Conservation (phyloP, 1,140 invertebrate species). For the Eumaeus atala region DNA sequence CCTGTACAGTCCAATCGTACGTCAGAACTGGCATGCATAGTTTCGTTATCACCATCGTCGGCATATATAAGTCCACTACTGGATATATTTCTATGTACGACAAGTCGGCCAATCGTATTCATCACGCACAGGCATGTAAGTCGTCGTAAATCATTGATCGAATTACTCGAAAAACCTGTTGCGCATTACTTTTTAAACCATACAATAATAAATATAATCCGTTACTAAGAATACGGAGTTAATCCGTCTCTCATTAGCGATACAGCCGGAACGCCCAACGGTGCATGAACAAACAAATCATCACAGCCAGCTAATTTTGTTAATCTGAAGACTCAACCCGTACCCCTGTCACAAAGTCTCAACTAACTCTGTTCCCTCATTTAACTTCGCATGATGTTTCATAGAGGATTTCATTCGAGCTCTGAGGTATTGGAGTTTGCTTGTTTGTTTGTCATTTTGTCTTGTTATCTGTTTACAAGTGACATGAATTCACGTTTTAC, state of each 20-base stretch:
- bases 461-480: not conserved
- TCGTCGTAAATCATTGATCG: no score
- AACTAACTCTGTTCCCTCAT: conserved; percentile 12
- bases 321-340: conserved; percentile 19
- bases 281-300: conserved; percentile 19
- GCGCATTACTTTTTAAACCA: no score
- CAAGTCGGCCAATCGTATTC: no score
- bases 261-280: conserved; percentile 7
- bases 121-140: no score
- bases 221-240: no score
- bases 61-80: no score
- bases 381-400: conserved; percentile 14
- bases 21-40: no score
- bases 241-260: conserved; percentile 11
- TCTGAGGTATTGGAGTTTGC: conserved; percentile 11
- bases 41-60: no score
- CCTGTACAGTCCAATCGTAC: no score
- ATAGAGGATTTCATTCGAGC: conserved; percentile 1
- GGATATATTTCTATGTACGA: no score
- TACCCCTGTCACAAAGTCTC: conserved; percentile 21
- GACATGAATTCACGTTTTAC: not conserved
- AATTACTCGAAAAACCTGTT: no score
- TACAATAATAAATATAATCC: no score
- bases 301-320: conserved; percentile 15
- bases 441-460: conserved; percentile 1